phyloP scores from a whole-genome alignment of 1,140 invertebrate species.

The Diorhabda sublineata region DNA sequence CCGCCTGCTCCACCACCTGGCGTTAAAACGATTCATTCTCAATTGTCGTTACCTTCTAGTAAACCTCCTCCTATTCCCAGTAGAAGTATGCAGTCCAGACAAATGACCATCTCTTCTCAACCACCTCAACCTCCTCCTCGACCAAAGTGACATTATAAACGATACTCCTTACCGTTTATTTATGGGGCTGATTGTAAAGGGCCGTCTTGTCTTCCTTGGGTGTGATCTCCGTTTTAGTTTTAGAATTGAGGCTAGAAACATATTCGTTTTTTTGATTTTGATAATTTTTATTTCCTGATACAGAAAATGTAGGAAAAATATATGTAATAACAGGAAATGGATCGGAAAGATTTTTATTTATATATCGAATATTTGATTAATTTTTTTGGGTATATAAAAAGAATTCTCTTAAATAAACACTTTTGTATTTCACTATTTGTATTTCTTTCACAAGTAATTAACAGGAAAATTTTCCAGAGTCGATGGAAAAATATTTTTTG shows the following conservation, averaged over 20 bases:
- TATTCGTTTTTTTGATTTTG: background rate
- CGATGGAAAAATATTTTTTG: no score
- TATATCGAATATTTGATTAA: background rate
- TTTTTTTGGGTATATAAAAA: background rate
- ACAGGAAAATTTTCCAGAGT: no score
- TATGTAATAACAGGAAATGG: background rate
- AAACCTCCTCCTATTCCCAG: constrained; percentile 42
- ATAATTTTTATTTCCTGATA: background rate
- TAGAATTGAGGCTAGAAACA: no score
- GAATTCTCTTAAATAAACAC: background rate
- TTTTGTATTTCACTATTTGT: no score
- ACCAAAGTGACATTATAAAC: constrained; percentile 41
- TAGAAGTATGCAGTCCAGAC: constrained; percentile 31
- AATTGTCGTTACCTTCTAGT: constrained; percentile 24
- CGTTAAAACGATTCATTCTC: constrained; percentile 25
- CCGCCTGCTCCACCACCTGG: constrained; percentile 42
- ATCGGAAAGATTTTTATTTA: background rate
- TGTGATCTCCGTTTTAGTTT: constrained; percentile 9
- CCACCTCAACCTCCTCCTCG: constrained; percentile 39
- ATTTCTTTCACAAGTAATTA: no score
- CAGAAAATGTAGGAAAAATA: background rate
- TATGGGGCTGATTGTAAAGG: constrained; percentile 37
- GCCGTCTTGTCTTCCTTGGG: constrained; percentile 43
- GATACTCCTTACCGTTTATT: constrained; percentile 39
- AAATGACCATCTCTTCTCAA: constrained; percentile 23